Conservation (phyloP, 1,140 invertebrate genomes). For the Eriocheir sinensis region DNA sequence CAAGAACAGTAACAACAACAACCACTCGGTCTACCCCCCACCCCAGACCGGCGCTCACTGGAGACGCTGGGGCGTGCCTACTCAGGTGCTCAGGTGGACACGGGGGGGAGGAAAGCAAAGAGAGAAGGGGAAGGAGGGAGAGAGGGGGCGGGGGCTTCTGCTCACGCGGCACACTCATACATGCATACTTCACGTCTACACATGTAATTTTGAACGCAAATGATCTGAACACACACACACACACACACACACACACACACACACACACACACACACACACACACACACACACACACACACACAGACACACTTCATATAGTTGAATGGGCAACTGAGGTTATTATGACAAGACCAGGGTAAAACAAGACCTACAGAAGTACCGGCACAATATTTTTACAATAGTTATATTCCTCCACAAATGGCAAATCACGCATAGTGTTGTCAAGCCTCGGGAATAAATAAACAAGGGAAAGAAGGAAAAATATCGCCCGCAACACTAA, state of each 20-base stretch:
- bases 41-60: neutral
- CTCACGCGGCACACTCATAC: neutral
- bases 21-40: neutral
- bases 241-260: neutral
- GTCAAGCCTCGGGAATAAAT: no score
- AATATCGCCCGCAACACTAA: no score
- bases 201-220: no score
- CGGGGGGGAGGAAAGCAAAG: constrained; percentile 8
- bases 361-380: no score
- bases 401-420: no score
- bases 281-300: constrained; percentile 25
- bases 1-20: no score
- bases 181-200: no score
- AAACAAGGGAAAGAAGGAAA: no score
- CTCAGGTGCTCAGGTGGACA: neutral
- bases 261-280: constrained; percentile 38
- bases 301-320: neutral
- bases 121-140: constrained; percentile 20
- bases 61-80: neutral
- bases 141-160: constrained; percentile 21
- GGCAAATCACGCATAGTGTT: no score
- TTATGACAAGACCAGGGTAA: neutral
- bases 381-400: neutral
- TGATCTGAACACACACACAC: neutral
- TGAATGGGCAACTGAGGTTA: neutral